Evolutionary conservation across 2,797 vertebrate genomes (phyloP).

Genomic region (Malacoctenus gilli): DNA sequence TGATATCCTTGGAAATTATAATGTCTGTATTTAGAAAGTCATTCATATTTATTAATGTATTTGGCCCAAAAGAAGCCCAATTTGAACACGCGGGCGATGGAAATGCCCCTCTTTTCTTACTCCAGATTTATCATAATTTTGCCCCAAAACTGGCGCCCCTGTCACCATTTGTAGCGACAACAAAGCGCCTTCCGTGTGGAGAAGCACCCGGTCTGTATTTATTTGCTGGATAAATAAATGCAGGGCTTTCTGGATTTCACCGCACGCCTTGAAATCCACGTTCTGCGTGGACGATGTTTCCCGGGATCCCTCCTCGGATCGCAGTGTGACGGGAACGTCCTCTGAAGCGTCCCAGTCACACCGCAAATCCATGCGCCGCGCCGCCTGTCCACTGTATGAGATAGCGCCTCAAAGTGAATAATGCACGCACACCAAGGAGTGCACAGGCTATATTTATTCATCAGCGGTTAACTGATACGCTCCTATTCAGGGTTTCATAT

Average conservation of each 20-base stretch:
- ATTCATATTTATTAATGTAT: not conserved
- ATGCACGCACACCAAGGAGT: slow-evolving; percentile 12
- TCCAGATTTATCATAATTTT: not conserved
- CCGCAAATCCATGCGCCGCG: slow-evolving; percentile 33
- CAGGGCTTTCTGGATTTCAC: no score
- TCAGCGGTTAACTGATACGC: slow-evolving; percentile 19
- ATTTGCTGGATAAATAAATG: no score
- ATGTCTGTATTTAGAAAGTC: no score
- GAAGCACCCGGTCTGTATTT: slow-evolving; percentile 26
- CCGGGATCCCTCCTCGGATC: slow-evolving; percentile 39
- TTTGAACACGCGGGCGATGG: not conserved
- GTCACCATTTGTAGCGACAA: slow-evolving; percentile 6
- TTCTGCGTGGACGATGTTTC: slow-evolving; percentile 43
- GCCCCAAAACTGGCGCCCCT: not conserved
- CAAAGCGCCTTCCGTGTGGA: not conserved
- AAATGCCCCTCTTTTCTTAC: not conserved
- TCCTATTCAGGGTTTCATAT: slow-evolving; percentile 18
- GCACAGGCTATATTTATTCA: slow-evolving; percentile 53
- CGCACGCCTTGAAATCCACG: slow-evolving; percentile 35
- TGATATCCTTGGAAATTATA: not conserved
- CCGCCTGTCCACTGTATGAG: slow-evolving; percentile 15
- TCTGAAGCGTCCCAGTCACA: slow-evolving; percentile 35
- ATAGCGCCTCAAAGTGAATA: slow-evolving; percentile 37
- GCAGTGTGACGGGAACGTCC: slow-evolving; percentile 36
- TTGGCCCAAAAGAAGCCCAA: not conserved